Evolutionary conservation across 1,140 invertebrate genomes (phyloP).

Genomic region (Pogonomyrmex californicus): DNA sequence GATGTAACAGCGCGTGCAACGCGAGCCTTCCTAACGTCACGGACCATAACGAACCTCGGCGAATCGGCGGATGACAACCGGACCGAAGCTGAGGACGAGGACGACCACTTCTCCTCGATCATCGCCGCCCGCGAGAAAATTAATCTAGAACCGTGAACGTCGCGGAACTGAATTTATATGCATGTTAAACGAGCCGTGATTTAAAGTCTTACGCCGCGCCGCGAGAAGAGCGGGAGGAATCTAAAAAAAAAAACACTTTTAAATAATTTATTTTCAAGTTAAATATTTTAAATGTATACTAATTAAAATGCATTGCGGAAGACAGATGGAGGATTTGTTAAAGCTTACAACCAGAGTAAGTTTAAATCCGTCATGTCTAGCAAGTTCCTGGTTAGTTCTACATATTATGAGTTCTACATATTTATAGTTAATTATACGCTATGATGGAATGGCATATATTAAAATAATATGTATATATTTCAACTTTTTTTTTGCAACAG

Average conservation of each 20-base stretch:
- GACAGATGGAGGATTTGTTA: background rate
- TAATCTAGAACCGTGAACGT: background rate
- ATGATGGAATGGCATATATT: no score
- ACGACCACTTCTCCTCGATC: background rate
- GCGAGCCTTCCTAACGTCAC: conserved; percentile 52
- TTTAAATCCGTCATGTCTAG: background rate
- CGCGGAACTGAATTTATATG: background rate
- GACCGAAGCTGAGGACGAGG: background rate
- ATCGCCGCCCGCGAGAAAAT: background rate
- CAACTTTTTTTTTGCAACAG: background rate
- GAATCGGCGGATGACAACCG: conserved; percentile 18
- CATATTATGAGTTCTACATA: background rate
- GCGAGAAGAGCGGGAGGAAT: background rate
- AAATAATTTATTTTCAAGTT: conserved; percentile 16
- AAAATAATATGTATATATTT: background rate
- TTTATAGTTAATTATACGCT: no score
- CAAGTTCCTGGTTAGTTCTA: background rate
- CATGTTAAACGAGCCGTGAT: background rate
- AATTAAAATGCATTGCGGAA: background rate
- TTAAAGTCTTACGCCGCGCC: background rate
- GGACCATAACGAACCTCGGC: conserved; percentile 69
- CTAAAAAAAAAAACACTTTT: background rate
- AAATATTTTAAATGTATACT: background rate
- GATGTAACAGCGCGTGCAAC: conserved; percentile 61
- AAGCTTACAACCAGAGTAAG: no score